Evolutionary conservation across 2,888 invertebrate genomes (phyloP), one percentile per base, ranked within the genome.

Genomic region (Matsumyia berberina): DNA sequence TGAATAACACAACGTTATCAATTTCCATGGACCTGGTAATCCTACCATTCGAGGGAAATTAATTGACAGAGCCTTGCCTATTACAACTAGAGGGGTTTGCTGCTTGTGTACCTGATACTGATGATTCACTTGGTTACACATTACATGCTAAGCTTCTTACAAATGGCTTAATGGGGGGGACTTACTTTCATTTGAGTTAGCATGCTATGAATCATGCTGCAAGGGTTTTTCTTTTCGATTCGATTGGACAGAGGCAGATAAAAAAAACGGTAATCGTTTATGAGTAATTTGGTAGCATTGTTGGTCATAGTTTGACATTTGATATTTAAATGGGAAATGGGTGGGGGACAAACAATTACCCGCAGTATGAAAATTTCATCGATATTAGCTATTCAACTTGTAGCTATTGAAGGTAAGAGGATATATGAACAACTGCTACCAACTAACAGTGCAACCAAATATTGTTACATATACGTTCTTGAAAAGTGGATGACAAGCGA

Each of bases 1-100:
- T 31, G 17, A 62, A 31, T 62, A 62, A 33, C n/a, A 44, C 15
- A 44, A 5, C 29, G 11, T 31, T 39, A 57, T 57, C 55, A 57
- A 19, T 29, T 39, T 33, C 44, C 31, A 44, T 46, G 44, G 31
- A 2, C 11, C 6, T 1, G 17, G 60, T 62, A 31, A 58, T 37
- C 24, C 37, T 24, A 58, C 4, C 24, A 37, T 37, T 57, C 37
- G 37, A 57, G 11, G 17, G 37, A 57, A 57, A 57, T 24, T 37
- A 57, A 57, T 57, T 37, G 37, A 57, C 4, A 24, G 17, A 9
- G 17, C 44, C 8, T 44, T 44, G 12, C 9, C 2, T 17, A 6
- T 17, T 17, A 12, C 12, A 44, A 44, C 17, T 2, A 4, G 37
- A 2, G 2, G 8, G 8, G 17, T 44, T 15, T 8, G 8, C 3